Conservation (phyloP, 2,888 invertebrate species). For the Seira sanloemensis region DNA sequence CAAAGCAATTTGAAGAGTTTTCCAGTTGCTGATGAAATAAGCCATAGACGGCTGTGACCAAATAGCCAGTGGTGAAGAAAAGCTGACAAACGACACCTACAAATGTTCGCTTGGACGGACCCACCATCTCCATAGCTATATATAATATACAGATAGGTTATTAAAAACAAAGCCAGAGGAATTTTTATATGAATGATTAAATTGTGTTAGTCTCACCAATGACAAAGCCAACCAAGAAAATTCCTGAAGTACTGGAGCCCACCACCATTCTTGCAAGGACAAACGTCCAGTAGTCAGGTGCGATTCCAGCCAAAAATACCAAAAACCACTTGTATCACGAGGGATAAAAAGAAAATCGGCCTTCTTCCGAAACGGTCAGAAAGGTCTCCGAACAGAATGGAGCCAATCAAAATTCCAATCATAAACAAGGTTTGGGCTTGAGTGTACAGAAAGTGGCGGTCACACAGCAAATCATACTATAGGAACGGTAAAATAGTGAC, state of each 20-base stretch:
- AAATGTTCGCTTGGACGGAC: slow-evolving; percentile 82
- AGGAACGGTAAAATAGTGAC: too few relatives aligned
- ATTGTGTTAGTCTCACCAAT: slow-evolving; percentile 84
- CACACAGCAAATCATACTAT: slow-evolving; percentile 82
- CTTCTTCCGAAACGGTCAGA: slow-evolving; percentile 84
- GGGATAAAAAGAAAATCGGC: slow-evolving; percentile 83
- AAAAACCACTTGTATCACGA: slow-evolving; percentile 83
- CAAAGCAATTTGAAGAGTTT: slow-evolving; percentile 82
- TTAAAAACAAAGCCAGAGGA: slow-evolving; percentile 1
- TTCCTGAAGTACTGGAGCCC: slow-evolving; percentile 85
- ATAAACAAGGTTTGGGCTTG: slow-evolving; percentile 83
- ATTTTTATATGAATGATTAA: too few relatives aligned
- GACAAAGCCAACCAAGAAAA: slow-evolving; percentile 87
- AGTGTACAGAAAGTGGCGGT: slow-evolving; percentile 80
- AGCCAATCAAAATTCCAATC: slow-evolving; percentile 85
- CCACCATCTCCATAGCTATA: slow-evolving; percentile 78
- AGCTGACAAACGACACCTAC: slow-evolving; percentile 85
- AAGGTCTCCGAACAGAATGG: slow-evolving; percentile 83
- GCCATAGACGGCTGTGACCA: slow-evolving; percentile 83
- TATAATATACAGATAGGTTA: slow-evolving; percentile 19
- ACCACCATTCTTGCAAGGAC: slow-evolving; percentile 82
- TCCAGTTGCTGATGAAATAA: slow-evolving; percentile 83
- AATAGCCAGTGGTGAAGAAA: slow-evolving; percentile 85
- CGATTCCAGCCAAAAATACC: slow-evolving; percentile 82
- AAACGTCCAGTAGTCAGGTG: slow-evolving; percentile 83